Base-by-base conservation (phyloP, 2,888 invertebrate genomes). In the Elysia crispata region DNA sequence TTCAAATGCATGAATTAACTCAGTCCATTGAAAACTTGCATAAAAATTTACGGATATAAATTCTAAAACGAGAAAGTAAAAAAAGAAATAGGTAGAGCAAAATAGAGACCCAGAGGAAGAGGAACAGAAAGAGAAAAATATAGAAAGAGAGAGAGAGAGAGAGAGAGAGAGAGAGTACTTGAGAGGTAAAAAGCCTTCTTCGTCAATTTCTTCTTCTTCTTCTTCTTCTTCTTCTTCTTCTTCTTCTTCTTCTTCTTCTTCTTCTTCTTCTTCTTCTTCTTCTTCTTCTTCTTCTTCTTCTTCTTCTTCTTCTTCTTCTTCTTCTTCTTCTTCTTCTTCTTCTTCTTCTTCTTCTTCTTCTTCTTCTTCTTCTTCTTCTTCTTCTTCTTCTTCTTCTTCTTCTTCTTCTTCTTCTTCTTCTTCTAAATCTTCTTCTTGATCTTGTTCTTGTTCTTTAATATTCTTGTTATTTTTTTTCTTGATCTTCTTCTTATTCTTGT, bases 171-270 rank as follows among this genome's bases (percentile, higher is more conserved):
- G n/a, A n/a, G n/a, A n/a, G n/a, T n/a, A n/a, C n/a, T n/a, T n/a
- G n/a, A n/a, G n/a, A n/a, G n/a, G n/a, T n/a, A n/a, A n/a, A n/a
- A n/a, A n/a, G n/a, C n/a, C n/a, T n/a, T n/a, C n/a, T n/a, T n/a
- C n/a, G n/a, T n/a, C n/a, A n/a, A n/a, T n/a, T n/a, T 23, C 64
- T 64, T 64, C 23, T 23, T 64, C 64, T 23, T 64, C 64, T 64
- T 23, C 64, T 64, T n/a, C 64, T 64, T 64, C 18, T 23, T 23
- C 64, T n/a, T 64, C 25, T 23, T 64, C 64, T 64, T 23, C 64
- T 15, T n/a, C 25, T 23, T 23, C 64, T 64, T 23, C 25, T 23
- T n/a, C 64, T 64, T 23, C 18, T 23, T 64, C 64, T n/a, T 23
- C 64, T n/a, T 23, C 64, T 15, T 64, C 64, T 23, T 64, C 64